A percentile compares a stretch with the other conserved stretches of the same genome.
Conservation (phyloP, 1,140 invertebrate species). For the Drosophila orosa region DNA sequence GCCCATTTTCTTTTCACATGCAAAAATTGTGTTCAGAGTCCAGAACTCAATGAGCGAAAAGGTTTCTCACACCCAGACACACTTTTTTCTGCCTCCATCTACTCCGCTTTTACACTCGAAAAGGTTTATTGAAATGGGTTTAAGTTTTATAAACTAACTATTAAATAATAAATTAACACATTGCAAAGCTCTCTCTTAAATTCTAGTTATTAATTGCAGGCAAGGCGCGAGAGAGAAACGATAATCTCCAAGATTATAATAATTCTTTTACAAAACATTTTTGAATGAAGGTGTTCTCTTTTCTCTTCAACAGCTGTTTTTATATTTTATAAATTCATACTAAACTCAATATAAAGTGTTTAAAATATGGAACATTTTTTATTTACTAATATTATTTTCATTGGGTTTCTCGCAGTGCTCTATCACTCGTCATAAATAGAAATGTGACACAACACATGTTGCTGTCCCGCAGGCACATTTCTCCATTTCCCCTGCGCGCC, state of each 20-base stretch:
- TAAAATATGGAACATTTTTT: too few species aligned
- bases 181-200: background rate
- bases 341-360: too few species aligned
- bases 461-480: constrained; percentile 64
- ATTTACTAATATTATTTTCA: background rate
- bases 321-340: too few species aligned
- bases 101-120: constrained; percentile 1
- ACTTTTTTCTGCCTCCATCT: background rate
- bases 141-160: background rate
- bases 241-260: too few species aligned
- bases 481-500: constrained; percentile 21
- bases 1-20: constrained; percentile 76
- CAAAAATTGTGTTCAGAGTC: constrained; percentile 59
- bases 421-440: constrained; percentile 62
- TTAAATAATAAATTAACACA: background rate
- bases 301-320: too few species aligned
- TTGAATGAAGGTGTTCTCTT: too few species aligned
- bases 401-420: constrained; percentile 5
- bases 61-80: constrained; percentile 9
- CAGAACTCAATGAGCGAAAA: constrained; percentile 63
- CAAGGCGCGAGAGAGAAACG: too few species aligned
- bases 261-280: too few species aligned
- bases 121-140: background rate
- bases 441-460: constrained; percentile 80
- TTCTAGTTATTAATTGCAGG: too few species aligned